Base-by-base conservation (phyloP, 1,140 invertebrate genomes). In the Drosophila eugracilis region DNA sequence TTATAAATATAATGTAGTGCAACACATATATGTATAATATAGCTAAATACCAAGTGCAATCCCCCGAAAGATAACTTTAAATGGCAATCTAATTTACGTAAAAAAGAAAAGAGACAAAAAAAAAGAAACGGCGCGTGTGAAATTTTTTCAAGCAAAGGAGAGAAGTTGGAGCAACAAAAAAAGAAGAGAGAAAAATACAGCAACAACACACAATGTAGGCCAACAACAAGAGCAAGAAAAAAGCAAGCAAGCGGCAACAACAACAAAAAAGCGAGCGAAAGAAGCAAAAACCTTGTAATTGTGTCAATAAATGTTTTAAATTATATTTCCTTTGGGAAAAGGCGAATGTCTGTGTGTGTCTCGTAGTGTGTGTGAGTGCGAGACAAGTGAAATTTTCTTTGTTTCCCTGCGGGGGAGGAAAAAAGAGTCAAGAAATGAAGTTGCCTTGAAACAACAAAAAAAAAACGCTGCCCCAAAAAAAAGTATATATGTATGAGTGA, bases 331-430 rank as follows among this genome's bases (percentile, higher is more conserved):
- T 78, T 71, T 60, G 48, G 70, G 79, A 55, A 59, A 74, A 65
- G 67, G 32, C 53, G 7, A 26, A 34, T 32, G 26, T 34, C 53
- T 50, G 34, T 19, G 14, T 49, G 36, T 37, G 17, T 26, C 1
- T 39, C 44, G 42, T n/a, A 10, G 34, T 72, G 24, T 45, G 65
- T 44, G 30, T 48, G 32, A n/a, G n/a, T 34, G 52, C 57, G 45
- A 81, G 74, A 77, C 77, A 86, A 86, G 81, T 88, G 73, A 88
- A 86, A 86, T 88, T 81, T 74, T 88, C 81, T 86, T 85, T 86
- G 80, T 85, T 86, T 77, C 62, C 48, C 48, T 65, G 63, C 66
- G 75, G 52, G 65, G 76, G 72, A 63, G 76, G 69, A 50, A 57
- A 58, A 50, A 74, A 80, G 84, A 85, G 67, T 86, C 55, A 86